Percentiles rank a stretch among this genome's conserved stretches.
Evolutionary conservation across 2,797 vertebrate genomes (phyloP).

Genomic region (Falco naumanni): DNA sequence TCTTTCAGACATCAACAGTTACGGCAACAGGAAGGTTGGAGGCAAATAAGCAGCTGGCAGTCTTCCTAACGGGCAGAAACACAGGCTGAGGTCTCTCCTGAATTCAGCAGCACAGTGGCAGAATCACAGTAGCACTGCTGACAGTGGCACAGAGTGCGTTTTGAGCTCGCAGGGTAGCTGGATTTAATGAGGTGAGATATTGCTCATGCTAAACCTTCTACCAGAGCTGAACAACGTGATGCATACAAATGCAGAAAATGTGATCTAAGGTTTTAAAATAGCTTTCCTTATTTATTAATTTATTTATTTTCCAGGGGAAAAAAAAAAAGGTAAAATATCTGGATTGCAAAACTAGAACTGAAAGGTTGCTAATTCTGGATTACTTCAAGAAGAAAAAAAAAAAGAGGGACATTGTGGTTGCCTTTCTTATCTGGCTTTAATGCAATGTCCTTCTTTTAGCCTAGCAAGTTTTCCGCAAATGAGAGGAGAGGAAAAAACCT

Average conservation of each 20-base stretch:
- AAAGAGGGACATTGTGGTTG: background rate
- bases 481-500: fast-evolving
- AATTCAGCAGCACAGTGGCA: background rate
- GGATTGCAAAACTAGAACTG: background rate
- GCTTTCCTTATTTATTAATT: background rate
- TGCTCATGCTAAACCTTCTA: background rate
- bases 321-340: background rate
- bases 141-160: background rate
- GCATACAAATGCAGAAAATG: background rate
- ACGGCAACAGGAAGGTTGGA: background rate
- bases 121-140: background rate
- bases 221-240: background rate
- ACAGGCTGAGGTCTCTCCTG: background rate
- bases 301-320: background rate
- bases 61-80: conserved; percentile 16
- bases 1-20: conserved; percentile 20
- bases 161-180: background rate
- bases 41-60: background rate
- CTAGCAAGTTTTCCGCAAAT: background rate
- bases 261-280: background rate
- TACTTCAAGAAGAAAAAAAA: background rate
- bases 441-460: background rate
- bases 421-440: background rate
- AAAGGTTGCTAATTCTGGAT: background rate
- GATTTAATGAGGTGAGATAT: conserved; percentile 15